These are phyloP conservation scores for Micromys minutus DNA, from an alignment of 2,113 vertebrate species.

Conservation along the genomic window DNA sequence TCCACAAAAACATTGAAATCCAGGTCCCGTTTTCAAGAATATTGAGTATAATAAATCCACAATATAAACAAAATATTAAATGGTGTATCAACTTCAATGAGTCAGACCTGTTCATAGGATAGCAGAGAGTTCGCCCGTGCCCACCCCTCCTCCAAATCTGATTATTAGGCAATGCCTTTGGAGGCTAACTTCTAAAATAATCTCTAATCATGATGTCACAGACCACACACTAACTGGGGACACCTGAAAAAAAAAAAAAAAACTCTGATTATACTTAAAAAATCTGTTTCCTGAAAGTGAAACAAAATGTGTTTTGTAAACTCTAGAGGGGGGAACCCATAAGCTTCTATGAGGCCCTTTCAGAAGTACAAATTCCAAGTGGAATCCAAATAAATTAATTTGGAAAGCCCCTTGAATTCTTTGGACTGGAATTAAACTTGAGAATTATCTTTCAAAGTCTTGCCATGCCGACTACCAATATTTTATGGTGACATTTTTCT, in stretches of 20 bases:
- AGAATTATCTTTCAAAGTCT: slow-evolving; percentile 60
- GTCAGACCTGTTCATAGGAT: slow-evolving; percentile 5
- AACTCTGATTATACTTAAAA: not conserved
- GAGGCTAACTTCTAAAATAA: slow-evolving; percentile 32
- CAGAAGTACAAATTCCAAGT: slow-evolving; percentile 71
- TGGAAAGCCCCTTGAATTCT: slow-evolving; percentile 81
- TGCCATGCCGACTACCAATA: slow-evolving; percentile 12
- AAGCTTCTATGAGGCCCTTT: slow-evolving; percentile 11
- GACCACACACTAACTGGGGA: slow-evolving; percentile 38
- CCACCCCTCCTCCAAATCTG: not conserved
- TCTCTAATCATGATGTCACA: not conserved
- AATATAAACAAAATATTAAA: not conserved
- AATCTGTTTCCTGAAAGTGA: slow-evolving; percentile 53
- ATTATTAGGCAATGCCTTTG: slow-evolving; percentile 24
- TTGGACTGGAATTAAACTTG: slow-evolving; percentile 66
- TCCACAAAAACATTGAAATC: not conserved
- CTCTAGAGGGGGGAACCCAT: slow-evolving; percentile 44
- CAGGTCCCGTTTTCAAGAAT: slow-evolving; percentile 21
- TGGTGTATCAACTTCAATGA: slow-evolving; percentile 8
- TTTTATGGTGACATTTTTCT: slow-evolving; percentile 72
- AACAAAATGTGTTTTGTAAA: slow-evolving; percentile 65
- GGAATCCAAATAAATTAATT: slow-evolving; percentile 71
- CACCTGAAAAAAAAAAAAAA: slow-evolving; percentile 46
- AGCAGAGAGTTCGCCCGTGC: not conserved
- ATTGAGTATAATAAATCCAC: not conserved